These are phyloP conservation scores for Sylvia borin DNA, from an alignment of 2,797 vertebrate species.

Conservation along the genomic window DNA sequence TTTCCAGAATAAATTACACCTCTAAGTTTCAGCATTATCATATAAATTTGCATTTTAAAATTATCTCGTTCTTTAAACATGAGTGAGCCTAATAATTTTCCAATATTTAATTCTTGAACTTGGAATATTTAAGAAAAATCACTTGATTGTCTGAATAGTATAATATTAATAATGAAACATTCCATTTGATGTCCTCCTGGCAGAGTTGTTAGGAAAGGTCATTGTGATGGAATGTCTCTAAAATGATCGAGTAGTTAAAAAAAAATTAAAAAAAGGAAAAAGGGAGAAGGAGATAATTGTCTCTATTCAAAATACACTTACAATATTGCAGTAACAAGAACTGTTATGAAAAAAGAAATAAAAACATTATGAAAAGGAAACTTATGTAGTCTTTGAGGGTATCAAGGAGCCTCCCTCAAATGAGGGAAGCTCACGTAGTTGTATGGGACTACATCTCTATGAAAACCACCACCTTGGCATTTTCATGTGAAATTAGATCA, in stretches of 20 bases:
- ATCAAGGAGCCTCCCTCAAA: background rate
- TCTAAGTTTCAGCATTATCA: constrained; percentile 3
- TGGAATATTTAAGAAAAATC: background rate
- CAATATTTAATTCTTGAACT: constrained; percentile 12
- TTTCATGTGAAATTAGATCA: background rate
- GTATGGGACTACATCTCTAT: background rate
- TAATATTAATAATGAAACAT: background rate
- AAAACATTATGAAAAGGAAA: background rate
- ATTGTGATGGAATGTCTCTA: background rate
- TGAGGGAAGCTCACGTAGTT: background rate
- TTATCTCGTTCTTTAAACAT: constrained; percentile 36
- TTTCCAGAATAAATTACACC: constrained; percentile 13
- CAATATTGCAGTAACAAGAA: background rate
- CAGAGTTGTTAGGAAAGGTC: background rate
- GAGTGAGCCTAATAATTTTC: constrained; percentile 26
- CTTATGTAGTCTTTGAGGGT: background rate
- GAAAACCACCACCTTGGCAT: background rate
- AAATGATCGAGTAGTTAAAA: background rate
- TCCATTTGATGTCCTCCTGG: background rate
- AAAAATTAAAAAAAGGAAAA: background rate
- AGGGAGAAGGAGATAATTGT: background rate
- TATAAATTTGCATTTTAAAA: constrained; percentile 38
- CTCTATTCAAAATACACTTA: background rate
- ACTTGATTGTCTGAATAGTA: background rate
- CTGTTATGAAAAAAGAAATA: background rate